Base-by-base conservation (phyloP, 2,888 invertebrate genomes). In the Galerucella nymphaeae region DNA sequence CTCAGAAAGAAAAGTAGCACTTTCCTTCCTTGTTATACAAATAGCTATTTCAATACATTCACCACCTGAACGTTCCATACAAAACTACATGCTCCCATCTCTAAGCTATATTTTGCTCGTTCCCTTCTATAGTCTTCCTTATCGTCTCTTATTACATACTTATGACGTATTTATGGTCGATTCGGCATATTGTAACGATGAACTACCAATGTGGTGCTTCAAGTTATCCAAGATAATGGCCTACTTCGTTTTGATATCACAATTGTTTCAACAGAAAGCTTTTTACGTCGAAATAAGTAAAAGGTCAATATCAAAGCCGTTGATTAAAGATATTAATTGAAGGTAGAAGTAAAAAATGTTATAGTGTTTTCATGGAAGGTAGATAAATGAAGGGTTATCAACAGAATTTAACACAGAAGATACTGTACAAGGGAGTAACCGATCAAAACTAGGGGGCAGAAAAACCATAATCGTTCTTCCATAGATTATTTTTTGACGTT, bases 141-240 rank as follows among this genome's bases (percentile, higher is more conserved):
- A 67, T 68, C 65, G 55, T 50, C 58, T 64, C 65, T 68, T 69
- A 72, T 69, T 69, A 72, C 72, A 65, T 65, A 72, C 72, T 69
- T 45, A 69, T 72, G 64, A 65, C 59, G 65, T 65, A 72, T 72
- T 68, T 72, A 68, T 55, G 65, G 53, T 58, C 53, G 58, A 50
- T 68, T 50, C 42, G 69, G 63, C 53, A 72, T 45, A 61, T 50
- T 53, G 68, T 68, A 59, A 64, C 72, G 50, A 68, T 68, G 69
- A 63, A 63, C 57, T 57, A 45, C 41, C 61, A 16, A 69, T 66
- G 38, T 18, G n/a, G 45, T 48, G 58, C 42, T 55, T 30, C 50
- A 11, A n/a, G 59, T 67, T 48, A 48, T 13, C 38, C 16, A 38
- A 16, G 59, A 59, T 59, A 59, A 67, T 61, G 18, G 59, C 48